Conservation (phyloP, 2,797 vertebrate species). For the Anguilla anguilla region DNA sequence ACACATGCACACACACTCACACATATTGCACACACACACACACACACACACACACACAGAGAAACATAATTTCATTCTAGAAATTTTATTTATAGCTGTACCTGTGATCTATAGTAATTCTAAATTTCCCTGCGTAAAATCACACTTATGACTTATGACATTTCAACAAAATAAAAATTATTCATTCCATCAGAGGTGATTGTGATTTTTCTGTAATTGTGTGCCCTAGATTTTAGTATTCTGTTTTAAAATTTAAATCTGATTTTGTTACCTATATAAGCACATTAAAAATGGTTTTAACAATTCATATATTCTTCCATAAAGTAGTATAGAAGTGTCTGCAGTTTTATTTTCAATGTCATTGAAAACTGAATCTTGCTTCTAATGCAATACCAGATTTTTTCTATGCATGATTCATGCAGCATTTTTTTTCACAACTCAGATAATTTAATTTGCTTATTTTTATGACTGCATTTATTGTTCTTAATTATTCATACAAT, state of each 20-base stretch:
- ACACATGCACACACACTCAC: not conserved
- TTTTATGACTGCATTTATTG: not conserved
- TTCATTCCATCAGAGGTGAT: constrained; percentile 30
- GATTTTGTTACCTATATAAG: not conserved
- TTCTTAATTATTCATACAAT: not conserved
- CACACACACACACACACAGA: not conserved
- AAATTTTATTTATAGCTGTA: not conserved
- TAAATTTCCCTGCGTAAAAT: constrained; percentile 41
- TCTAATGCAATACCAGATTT: not conserved
- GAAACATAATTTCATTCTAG: not conserved
- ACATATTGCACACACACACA: not conserved
- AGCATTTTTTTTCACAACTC: not conserved
- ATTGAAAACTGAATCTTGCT: not conserved
- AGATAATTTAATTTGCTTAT: not conserved
- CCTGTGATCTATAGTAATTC: constrained; percentile 61
- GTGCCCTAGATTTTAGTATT: not conserved
- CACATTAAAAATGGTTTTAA: too few species aligned
- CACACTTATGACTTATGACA: constrained; percentile 43
- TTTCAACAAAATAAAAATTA: constrained; percentile 24
- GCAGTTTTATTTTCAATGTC: not conserved
- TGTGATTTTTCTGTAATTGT: not conserved
- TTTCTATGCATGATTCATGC: not conserved
- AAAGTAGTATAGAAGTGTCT: too few species aligned
- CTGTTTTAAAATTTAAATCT: not conserved
- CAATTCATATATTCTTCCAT: too few species aligned